Evolutionary conservation across 2,113 vertebrate genomes (phyloP).

Genomic region (Microcebus tavaratra): DNA sequence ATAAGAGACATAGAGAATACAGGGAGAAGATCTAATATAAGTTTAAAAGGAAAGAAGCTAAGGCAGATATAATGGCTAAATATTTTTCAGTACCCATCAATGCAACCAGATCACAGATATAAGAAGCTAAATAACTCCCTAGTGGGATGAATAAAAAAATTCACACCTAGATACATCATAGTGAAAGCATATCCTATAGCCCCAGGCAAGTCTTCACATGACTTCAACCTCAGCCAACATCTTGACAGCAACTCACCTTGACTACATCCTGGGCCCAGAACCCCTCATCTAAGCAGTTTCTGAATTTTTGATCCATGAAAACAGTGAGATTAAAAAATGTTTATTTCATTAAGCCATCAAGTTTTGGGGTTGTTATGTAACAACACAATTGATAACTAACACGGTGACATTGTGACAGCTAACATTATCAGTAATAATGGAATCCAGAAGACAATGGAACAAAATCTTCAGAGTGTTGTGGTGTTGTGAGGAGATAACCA

Average conservation of each 20-base stretch:
- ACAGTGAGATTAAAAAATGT: neutral
- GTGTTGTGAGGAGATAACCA: neutral
- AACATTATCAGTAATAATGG: neutral
- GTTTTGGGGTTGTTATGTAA: neutral
- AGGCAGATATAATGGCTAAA: neutral
- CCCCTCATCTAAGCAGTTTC: neutral
- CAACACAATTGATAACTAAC: neutral
- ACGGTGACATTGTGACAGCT: neutral
- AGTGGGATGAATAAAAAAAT: neutral
- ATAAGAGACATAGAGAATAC: neutral
- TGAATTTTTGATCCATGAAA: neutral
- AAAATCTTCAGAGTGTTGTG: neutral
- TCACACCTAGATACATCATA: neutral
- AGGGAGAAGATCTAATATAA: neutral
- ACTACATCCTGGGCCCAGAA: neutral
- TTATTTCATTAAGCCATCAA: neutral
- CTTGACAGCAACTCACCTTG: neutral
- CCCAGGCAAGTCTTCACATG: neutral
- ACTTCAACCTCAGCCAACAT: neutral
- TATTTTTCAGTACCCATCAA: conserved; percentile 5
- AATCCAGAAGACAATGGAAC: neutral
- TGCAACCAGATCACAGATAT: neutral
- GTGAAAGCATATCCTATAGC: neutral
- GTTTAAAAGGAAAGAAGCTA: neutral
- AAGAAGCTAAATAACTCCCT: neutral